A percentile compares a stretch with the other conserved stretches of the same genome.
phyloP scores from a whole-genome alignment of 2,888 invertebrate genomes.

The Caenorhabditis zanzibari region DNA sequence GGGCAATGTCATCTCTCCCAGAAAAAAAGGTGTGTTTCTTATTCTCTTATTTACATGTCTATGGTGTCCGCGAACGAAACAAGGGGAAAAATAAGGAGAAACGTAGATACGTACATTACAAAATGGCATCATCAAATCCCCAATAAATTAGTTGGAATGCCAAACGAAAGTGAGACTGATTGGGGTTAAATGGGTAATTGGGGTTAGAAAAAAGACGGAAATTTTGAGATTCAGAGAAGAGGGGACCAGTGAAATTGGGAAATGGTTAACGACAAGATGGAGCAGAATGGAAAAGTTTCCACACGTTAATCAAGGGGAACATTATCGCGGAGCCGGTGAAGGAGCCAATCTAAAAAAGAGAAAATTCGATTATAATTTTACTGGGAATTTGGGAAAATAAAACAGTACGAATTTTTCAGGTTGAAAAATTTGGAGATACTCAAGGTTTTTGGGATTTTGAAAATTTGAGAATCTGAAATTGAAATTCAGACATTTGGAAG shows the following conservation, averaged over 20 bases:
- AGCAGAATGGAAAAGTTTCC: slow-evolving; percentile 82
- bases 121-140: no score
- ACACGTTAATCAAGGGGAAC: slow-evolving; percentile 84
- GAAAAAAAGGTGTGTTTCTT: slow-evolving; percentile 18
- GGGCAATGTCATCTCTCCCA: background rate
- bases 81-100: slow-evolving; percentile 14
- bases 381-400: no score
- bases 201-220: background rate
- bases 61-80: background rate
- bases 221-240: slow-evolving; percentile 1
- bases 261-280: slow-evolving; percentile 62
- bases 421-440: no score
- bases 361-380: no score
- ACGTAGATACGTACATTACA: slow-evolving; percentile 18
- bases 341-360: slow-evolving; percentile 83
- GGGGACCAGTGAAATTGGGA: background rate
- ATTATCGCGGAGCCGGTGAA: slow-evolving; percentile 84
- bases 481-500: background rate
- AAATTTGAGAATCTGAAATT: background rate
- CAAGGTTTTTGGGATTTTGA: background rate
- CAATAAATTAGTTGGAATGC: slow-evolving; percentile 4
- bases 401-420: no score
- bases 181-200: slow-evolving; percentile 19
- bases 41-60: slow-evolving; percentile 24
- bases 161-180: slow-evolving; percentile 41